Base-by-base conservation (phyloP, 2,888 invertebrate species). In the Onthophagus sagittarius region DNA sequence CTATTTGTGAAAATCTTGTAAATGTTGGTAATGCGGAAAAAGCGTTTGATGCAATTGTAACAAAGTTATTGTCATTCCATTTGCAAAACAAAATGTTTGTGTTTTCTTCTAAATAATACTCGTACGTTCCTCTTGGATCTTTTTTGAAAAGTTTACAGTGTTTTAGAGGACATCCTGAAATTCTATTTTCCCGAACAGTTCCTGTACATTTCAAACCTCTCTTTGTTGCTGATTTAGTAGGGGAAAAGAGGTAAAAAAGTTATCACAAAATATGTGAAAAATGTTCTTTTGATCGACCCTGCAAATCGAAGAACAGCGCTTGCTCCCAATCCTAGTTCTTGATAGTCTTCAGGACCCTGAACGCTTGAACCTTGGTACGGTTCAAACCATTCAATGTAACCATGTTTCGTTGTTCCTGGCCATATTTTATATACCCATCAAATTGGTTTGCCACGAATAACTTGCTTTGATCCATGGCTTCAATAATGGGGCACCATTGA, bases 321-420 rank as follows among this genome's bases (percentile, higher is more conserved):
- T 23, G 23, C 23, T 23, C n/a, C n/a, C n/a, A n/a, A n/a, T n/a
- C n/a, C n/a, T n/a, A n/a, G n/a, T n/a, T n/a, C n/a, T n/a, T n/a
- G n/a, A n/a, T n/a, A n/a, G n/a, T n/a, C n/a, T n/a, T 15, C 33
- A 69, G 73, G n/a, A 14, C 76, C 62, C 63, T 63, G 71, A 2
- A 72, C 72, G n/a, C 77, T 74, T 5, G 75, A 15, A 23, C 80
- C 79, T 75, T 80, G 75, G 73, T 81, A 80, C 23, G 23, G 23
- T 23, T 23, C 23, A 23, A 23, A 23, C 74, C 77, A 78, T 15
- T 77, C 72, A 67, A 79, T 77, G 74, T 81, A 80, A 1, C 79
- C 81, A 65, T 77, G 73, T 63, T n/a, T n/a, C n/a, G n/a, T n/a
- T n/a, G n/a, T n/a, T n/a, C n/a, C n/a, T n/a, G n/a, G n/a, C n/a